Percentiles rank a stretch among this genome's conserved stretches.
These are phyloP conservation scores for Pangasianodon hypophthalmus DNA, from an alignment of 2,113 vertebrate genomes.

Conservation along the genomic window DNA sequence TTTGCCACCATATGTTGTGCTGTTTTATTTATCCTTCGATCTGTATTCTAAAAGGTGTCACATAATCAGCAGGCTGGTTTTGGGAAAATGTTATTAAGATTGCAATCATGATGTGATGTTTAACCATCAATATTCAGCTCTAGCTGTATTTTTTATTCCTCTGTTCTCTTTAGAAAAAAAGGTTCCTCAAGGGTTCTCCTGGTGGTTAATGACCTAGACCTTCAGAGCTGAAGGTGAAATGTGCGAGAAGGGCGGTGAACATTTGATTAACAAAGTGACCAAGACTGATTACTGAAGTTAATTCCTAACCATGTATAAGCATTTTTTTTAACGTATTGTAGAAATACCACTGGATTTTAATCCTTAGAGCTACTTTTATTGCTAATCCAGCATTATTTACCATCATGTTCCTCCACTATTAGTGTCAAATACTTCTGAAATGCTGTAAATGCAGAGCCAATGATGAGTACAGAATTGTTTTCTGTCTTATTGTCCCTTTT, in stretches of 20 bases:
- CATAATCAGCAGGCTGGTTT: slow-evolving; percentile 14
- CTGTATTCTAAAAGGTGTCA: not conserved
- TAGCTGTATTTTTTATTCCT: not conserved
- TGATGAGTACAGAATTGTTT: not conserved
- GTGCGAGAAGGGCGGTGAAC: not conserved
- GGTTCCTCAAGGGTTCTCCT: not conserved
- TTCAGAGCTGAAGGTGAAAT: slow-evolving; percentile 2
- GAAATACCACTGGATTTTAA: slow-evolving; percentile 7
- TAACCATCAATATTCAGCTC: not conserved
- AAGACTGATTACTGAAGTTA: slow-evolving; percentile 11
- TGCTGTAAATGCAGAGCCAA: slow-evolving; percentile 22
- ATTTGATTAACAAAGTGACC: slow-evolving; percentile 27
- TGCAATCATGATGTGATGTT: not conserved
- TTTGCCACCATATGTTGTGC: not conserved
- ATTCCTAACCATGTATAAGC: not conserved
- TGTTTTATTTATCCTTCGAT: not conserved
- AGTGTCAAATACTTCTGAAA: slow-evolving; percentile 26
- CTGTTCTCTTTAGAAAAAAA: not conserved
- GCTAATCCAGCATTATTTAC: slow-evolving; percentile 1
- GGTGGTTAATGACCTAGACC: not conserved
- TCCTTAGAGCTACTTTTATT: not conserved
- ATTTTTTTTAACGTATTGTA: not conserved
- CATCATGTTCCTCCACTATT: not conserved
- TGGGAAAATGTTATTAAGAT: not conserved
- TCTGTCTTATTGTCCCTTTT: slow-evolving; percentile 1